Conservation (phyloP, 2,113 vertebrate species). For the Hippocampus comes region DNA sequence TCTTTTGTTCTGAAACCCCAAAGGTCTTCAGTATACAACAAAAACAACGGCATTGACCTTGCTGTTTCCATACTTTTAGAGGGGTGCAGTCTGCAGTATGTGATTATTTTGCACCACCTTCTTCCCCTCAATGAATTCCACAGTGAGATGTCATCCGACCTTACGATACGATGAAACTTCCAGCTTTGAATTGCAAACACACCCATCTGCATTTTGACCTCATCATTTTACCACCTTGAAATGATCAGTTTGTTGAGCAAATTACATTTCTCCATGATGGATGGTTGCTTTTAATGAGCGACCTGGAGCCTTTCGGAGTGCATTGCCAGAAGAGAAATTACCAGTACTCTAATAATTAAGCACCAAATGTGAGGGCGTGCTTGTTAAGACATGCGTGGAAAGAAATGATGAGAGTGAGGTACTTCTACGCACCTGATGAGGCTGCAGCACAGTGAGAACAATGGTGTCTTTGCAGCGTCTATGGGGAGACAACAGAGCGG, state of each 20-base stretch:
- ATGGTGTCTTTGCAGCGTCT: constrained; percentile 91
- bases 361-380: constrained; percentile 5
- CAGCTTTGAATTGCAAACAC: neutral
- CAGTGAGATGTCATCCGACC: too few relatives aligned
- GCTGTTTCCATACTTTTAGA: too few relatives aligned
- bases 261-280: neutral
- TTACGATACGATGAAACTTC: neutral
- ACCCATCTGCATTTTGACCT: constrained; percentile 12
- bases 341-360: constrained; percentile 8
- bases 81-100: too few relatives aligned
- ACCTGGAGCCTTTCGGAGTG: constrained; percentile 19
- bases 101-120: too few relatives aligned
- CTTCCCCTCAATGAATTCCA: too few relatives aligned
- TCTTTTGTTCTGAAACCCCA: too few relatives aligned
- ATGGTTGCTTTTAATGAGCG: neutral
- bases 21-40: too few relatives aligned
- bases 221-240: constrained; percentile 3
- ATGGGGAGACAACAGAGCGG: constrained; percentile 66
- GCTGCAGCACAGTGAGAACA: constrained; percentile 91
- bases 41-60: too few relatives aligned
- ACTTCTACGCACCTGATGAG: constrained; percentile 83
- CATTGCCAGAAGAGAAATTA: constrained; percentile 33
- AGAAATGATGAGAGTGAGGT: constrained; percentile 28
- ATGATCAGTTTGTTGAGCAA: constrained; percentile 15
- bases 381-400: constrained; percentile 20